A percentile compares a stretch with the other conserved stretches of the same genome.
Evolutionary conservation across 1,140 invertebrate genomes (phyloP).

Genomic region (Heliconius hermathena): DNA sequence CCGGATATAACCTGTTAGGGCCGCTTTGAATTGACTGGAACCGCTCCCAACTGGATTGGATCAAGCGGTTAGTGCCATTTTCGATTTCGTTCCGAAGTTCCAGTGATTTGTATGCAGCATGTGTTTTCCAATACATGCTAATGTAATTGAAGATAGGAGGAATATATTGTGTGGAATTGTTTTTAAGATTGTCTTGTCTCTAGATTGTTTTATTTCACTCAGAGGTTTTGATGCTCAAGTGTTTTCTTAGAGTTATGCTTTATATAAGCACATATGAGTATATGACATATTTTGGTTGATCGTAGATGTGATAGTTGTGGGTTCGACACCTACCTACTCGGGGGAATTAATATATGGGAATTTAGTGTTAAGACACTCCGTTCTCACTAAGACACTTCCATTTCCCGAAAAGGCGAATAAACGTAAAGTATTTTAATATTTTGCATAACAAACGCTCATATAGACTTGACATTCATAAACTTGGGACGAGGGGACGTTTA

Average conservation of each 20-base stretch:
- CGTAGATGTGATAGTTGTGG: no score
- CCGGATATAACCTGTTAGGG: slow-evolving; percentile 43
- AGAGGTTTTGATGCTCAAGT: background rate
- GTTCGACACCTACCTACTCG: no score
- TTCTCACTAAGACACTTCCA: no score
- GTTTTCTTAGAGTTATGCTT: no score
- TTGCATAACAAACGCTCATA: slow-evolving; percentile 14
- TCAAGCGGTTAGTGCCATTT: slow-evolving; percentile 26
- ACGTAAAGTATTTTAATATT: slow-evolving; percentile 24
- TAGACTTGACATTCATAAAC: slow-evolving; percentile 15
- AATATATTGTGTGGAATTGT: slow-evolving; percentile 7
- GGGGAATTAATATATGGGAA: no score
- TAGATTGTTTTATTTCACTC: background rate
- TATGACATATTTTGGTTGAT: no score
- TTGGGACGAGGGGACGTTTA: slow-evolving; percentile 18
- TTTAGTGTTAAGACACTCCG: no score
- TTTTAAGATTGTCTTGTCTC: background rate
- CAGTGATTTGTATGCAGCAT: slow-evolving; percentile 22
- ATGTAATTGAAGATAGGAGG: slow-evolving; percentile 12
- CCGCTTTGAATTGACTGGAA: slow-evolving; percentile 35
- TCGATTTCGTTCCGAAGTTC: slow-evolving; percentile 21
- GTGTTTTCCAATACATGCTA: slow-evolving; percentile 23
- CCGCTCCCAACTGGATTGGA: slow-evolving; percentile 27
- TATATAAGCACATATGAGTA: no score
- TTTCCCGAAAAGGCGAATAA: background rate